Base-by-base conservation (phyloP, 2,797 vertebrate species). In the Lacerta viridis region DNA sequence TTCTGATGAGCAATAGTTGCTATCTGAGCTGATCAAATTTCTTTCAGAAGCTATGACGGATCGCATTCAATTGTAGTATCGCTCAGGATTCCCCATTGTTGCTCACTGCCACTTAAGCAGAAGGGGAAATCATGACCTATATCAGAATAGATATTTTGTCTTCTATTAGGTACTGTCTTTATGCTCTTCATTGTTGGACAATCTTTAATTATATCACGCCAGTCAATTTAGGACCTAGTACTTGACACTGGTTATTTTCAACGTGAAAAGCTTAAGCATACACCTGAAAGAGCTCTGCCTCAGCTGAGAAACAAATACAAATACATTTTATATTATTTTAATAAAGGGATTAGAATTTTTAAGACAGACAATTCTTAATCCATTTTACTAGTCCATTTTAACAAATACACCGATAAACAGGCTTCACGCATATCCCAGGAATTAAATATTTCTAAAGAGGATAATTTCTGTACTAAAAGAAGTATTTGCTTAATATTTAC, bases 221-320 rank as follows among this genome's bases (percentile, higher is more conserved):
- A 8, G 50, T 68, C 10, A 93, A 92, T 20, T n/a, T 25, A 87
- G 80, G 36, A 81, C 33, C 46, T 23, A 75, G 69, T 76, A 94
- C 91, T 92, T 93, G 92, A 92, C 77, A 0, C 55, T 87, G 72
- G 20, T 84, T 85, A 87, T 91, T 90, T 93, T 83, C 46, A 69
- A 74, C 0, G 0, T 41, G 59, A 71, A 75, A 88, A 88, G 75
- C 5, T 84, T 81, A 55, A 66, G 7, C n/a, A 27, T 69, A 25
- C n/a, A 50, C 89, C 91, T 61, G 15, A 50, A 78, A 83, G 86
- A 87, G 46, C 0, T 1, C 87, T 88, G 85, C 15, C 87, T 72
- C 83, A 41, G 59, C 89, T 41, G 78, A 76, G 66, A 1, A 0
- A 90, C 15, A 66, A 89, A 92, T 13, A 90, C 7, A 61, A 89